Conservation (phyloP, 2,888 invertebrate genomes). For the Carpatolechia fugitivella region DNA sequence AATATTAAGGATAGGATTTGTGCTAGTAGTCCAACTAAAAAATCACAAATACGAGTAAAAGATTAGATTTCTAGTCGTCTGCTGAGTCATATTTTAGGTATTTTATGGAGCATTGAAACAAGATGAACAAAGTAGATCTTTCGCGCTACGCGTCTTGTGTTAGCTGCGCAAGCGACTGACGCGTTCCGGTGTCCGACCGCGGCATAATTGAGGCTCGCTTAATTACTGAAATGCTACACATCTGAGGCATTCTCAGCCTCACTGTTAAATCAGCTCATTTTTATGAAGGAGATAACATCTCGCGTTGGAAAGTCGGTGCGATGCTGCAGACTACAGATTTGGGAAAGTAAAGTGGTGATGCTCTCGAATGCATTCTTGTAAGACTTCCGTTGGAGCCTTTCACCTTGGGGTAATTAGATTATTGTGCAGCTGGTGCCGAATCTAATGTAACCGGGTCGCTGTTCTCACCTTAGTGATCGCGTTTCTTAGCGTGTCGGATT, state of each 20-base stretch:
- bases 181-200: constrained; percentile 55
- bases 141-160: no score
- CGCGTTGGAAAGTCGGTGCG: constrained; percentile 45
- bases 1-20: no score
- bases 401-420: constrained; percentile 34
- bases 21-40: no score
- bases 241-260: constrained; percentile 45
- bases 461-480: constrained; percentile 1
- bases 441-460: neutral
- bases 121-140: constrained; percentile 18
- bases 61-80: no score
- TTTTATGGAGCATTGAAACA: constrained; percentile 34
- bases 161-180: constrained; percentile 34
- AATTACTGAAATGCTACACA: constrained; percentile 60
- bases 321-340: constrained; percentile 42
- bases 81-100: constrained; percentile 8
- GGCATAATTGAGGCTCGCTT: constrained; percentile 55
- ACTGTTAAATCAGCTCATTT: constrained; percentile 54
- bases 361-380: constrained; percentile 47
- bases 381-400: constrained; percentile 43
- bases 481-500: neutral
- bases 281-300: constrained; percentile 36
- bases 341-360: constrained; percentile 53
- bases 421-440: constrained; percentile 3
- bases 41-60: no score